Conservation (phyloP, 2,797 vertebrate genomes). For the Choloepus didactylus region DNA sequence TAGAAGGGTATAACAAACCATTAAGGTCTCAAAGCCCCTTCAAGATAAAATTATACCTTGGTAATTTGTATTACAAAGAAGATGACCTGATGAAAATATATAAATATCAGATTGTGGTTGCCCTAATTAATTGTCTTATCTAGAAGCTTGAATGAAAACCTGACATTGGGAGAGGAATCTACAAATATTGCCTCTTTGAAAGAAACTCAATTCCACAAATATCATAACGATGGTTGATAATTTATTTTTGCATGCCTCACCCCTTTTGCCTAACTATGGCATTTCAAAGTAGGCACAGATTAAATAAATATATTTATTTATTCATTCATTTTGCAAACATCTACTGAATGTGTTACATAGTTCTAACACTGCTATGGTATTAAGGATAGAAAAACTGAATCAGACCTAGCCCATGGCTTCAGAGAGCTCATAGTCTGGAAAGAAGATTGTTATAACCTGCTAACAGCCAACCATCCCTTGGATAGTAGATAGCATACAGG, state of each 20-base stretch:
- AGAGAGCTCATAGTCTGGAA: not conserved
- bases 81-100: not conserved
- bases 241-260: conserved; percentile 12
- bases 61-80: conserved; percentile 46
- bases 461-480: not conserved
- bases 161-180: not conserved
- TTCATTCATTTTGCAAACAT: not conserved
- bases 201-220: conserved; percentile 3
- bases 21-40: not conserved
- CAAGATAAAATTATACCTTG: conserved; percentile 5
- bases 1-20: not conserved
- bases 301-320: conserved; percentile 16
- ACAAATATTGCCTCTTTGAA: not conserved
- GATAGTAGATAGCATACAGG: not conserved
- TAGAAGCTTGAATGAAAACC: conserved; percentile 30
- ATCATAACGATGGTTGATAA: not conserved
- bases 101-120: conserved; percentile 8
- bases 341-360: not conserved
- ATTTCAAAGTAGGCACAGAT: conserved; percentile 12
- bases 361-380: not conserved
- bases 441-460: not conserved
- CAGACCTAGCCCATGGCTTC: not conserved
- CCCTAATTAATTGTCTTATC: not conserved
- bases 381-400: not conserved
- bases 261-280: conserved; percentile 9